Base-by-base conservation (phyloP, 2,888 invertebrate genomes). In the Lasioglossum villosulum region DNA sequence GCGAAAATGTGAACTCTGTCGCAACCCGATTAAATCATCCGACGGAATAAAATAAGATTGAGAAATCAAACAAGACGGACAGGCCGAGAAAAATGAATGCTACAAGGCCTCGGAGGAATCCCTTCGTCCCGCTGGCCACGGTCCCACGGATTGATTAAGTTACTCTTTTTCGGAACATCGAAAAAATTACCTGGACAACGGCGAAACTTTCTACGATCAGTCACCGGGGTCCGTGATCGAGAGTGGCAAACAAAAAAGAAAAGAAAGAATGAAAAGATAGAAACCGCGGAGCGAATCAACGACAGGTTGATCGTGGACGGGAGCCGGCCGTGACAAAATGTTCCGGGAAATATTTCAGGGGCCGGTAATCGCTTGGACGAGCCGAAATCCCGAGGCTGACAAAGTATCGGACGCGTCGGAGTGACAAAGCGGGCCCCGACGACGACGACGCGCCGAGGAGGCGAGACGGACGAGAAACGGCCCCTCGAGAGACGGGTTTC, bases 401-500 rank as follows among this genome's bases (percentile, higher is more conserved):
- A 84, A 84, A 84, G 84, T 84, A 71, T 70, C 71, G 30, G 84
- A 23, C 68, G n/a, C 59, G 48, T 59, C 66, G 56, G 56, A 77
- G 77, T 37, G 80, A 71, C 66, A 75, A 66, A 56, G 77, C 37
- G 78, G 59, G 45, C 42, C 30, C 14, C 72, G 71, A 45, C 42
- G 34, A 66, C 59, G 45, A 59, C 74, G 84, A 56, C 52, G 52
- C 77, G 78, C 52, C 52, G 78, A 52, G 70, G 75, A 74, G 76
- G 30, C 56, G 78, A 70, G 48, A 74, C 66, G 48, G 34, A 34
- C 66, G 66, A 66, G 66, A 34, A 66, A 34, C 42, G 56, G 80
- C 37, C 39, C 73, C 70, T 14, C 27, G 52, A 52, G 52, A 73
- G 78, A 70, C 82, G 81, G 88, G 82, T 80, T 78, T 80, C 87